These are phyloP conservation scores for Echiichthys vipera DNA, from an alignment of 2,797 vertebrate species.

Conservation along the genomic window DNA sequence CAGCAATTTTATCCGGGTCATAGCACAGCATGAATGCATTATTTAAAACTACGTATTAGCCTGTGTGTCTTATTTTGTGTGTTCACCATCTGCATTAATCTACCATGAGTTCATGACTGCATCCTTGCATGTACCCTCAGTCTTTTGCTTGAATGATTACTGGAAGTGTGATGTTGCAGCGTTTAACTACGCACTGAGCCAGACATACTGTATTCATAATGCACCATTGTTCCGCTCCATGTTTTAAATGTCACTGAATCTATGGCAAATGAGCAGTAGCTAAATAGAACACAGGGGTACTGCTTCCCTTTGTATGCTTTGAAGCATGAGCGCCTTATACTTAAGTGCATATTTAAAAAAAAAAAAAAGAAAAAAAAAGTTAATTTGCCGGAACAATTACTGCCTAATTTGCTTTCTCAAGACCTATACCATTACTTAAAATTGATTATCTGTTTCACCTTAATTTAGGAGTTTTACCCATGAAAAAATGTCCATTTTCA, in stretches of 20 bases:
- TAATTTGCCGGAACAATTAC: constrained; percentile 76
- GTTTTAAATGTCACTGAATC: constrained; percentile 74
- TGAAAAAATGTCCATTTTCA: constrained; percentile 52
- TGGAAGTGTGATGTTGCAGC: constrained; percentile 26
- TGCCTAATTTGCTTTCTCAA: constrained; percentile 71
- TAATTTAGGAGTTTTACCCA: constrained; percentile 56
- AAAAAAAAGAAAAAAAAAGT: constrained; percentile 18
- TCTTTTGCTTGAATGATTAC: constrained; percentile 43
- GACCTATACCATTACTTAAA: constrained; percentile 68
- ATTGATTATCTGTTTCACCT: constrained; percentile 71
- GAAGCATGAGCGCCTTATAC: constrained; percentile 32
- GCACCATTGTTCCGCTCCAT: constrained; percentile 43
- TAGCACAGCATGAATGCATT: constrained; percentile 4
- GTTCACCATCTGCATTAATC: constrained; percentile 11
- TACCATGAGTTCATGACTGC: constrained; percentile 10
- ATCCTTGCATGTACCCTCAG: constrained; percentile 7
- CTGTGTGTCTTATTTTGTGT: constrained; percentile 7
- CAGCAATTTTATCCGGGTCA: constrained; percentile 26
- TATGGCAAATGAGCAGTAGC: constrained; percentile 59
- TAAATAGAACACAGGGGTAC: constrained; percentile 41
- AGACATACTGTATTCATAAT: constrained; percentile 54
- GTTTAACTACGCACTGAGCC: constrained; percentile 68
- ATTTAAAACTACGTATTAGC: constrained; percentile 1
- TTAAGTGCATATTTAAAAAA: constrained; percentile 33
- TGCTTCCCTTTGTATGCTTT: constrained; percentile 43